phyloP scores from a whole-genome alignment of 2,888 invertebrate species.

The Pristionchus fissidentatus region DNA sequence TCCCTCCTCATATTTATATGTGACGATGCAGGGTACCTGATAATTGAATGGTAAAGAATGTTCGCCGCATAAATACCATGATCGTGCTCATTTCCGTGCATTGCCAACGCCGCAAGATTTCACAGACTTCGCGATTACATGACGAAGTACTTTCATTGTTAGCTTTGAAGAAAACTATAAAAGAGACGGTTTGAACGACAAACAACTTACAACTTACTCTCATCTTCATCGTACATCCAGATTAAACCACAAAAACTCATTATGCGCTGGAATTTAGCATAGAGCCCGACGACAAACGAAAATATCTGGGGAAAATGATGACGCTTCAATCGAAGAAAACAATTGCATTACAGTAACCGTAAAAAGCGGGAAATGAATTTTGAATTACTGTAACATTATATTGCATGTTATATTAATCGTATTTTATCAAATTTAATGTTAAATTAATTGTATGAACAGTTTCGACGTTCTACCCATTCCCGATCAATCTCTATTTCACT shows the following conservation, averaged over 20 bases:
- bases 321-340: background rate
- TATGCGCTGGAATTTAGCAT: too few relatives aligned
- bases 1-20: too few relatives aligned
- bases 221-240: background rate
- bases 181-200: too few relatives aligned
- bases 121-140: background rate
- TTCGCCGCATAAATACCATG: background rate
- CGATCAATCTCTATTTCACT: too few relatives aligned
- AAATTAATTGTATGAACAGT: too few relatives aligned
- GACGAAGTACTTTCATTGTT: background rate
- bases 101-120: background rate
- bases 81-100: background rate
- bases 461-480: too few relatives aligned
- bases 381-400: too few relatives aligned
- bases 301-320: background rate
- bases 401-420: too few relatives aligned
- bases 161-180: background rate
- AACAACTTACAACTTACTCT: background rate
- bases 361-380: too few relatives aligned
- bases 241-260: too few relatives aligned
- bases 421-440: too few relatives aligned
- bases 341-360: background rate
- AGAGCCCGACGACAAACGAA: too few relatives aligned
- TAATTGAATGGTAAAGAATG: background rate
- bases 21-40: conserved; percentile 2